phyloP scores from a whole-genome alignment of 2,113 vertebrate genomes.

The Pantherophis guttatus region DNA sequence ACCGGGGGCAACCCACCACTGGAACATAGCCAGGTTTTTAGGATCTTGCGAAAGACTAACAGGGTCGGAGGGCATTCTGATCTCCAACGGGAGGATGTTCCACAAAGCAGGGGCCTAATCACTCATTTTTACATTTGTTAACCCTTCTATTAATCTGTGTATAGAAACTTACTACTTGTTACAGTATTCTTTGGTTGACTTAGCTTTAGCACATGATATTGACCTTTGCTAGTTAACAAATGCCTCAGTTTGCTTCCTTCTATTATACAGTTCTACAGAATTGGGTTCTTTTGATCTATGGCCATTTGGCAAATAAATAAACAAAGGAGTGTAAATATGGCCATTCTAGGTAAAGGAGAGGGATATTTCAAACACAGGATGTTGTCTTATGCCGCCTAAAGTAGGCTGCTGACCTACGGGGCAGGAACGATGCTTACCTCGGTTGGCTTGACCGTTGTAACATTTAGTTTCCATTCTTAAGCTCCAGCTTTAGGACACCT shows the following conservation, averaged over 20 bases:
- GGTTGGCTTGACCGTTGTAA: neutral
- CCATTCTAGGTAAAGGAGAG: neutral
- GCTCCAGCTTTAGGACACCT: neutral
- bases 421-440: neutral
- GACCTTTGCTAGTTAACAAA: neutral
- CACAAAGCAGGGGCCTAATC: neutral
- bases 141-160: neutral
- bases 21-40: neutral
- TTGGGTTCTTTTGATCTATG: neutral
- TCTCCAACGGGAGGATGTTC: neutral
- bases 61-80: neutral
- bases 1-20: too few relatives aligned
- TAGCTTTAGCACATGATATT: neutral
- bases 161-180: neutral
- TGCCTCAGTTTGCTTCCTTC: neutral
- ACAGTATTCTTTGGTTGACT: neutral
- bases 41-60: neutral
- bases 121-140: neutral
- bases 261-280: neutral
- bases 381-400: neutral
- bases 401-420: neutral
- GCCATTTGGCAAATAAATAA: neutral
- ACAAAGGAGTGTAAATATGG: neutral
- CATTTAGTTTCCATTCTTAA: neutral
- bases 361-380: neutral